Conservation (phyloP, 1,140 invertebrate genomes). For the Drosophila sulfurigaster region DNA sequence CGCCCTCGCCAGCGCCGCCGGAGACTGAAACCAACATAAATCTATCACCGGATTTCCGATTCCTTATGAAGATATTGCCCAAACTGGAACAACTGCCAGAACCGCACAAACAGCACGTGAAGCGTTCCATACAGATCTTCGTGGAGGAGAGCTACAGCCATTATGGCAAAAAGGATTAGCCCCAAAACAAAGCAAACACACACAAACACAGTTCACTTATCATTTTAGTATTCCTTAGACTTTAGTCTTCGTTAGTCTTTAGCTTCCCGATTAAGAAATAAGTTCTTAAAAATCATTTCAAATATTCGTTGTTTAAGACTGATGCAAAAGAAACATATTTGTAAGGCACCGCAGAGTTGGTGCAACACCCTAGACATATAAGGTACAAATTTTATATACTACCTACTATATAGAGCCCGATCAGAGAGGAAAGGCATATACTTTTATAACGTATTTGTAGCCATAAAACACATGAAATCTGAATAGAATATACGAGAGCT, state of each 20-base stretch:
- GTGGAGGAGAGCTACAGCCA: slow-evolving; percentile 75
- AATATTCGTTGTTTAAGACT: slow-evolving; percentile 67
- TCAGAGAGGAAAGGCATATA: slow-evolving; percentile 18
- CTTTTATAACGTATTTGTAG: slow-evolving; percentile 44
- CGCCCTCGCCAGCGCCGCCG: slow-evolving; percentile 11
- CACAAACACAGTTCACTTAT: slow-evolving; percentile 24
- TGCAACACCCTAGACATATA: slow-evolving; percentile 27
- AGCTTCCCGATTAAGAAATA: slow-evolving; percentile 3
- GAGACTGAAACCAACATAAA: slow-evolving; percentile 77
- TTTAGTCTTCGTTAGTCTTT: slow-evolving; percentile 3
- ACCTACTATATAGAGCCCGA: slow-evolving; percentile 9
- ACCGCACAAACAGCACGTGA: slow-evolving; percentile 78
- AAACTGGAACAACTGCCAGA: slow-evolving; percentile 78
- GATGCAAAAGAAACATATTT: slow-evolving; percentile 60
- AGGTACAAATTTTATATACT: slow-evolving; percentile 29
- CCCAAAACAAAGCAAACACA: slow-evolving; percentile 5
- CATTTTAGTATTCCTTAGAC: slow-evolving; percentile 32
- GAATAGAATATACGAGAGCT: slow-evolving; percentile 48
- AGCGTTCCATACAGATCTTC: slow-evolving; percentile 78
- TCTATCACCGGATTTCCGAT: slow-evolving; percentile 77
- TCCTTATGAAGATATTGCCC: slow-evolving; percentile 81
- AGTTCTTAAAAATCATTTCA: slow-evolving; percentile 30
- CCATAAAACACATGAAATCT: slow-evolving; percentile 38
- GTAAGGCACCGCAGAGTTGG: slow-evolving; percentile 29
- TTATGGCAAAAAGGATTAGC: slow-evolving; percentile 68